Evolutionary conservation across 2,888 invertebrate species (phyloP).

Genomic region (Hermaeophaga mercurialis): DNA sequence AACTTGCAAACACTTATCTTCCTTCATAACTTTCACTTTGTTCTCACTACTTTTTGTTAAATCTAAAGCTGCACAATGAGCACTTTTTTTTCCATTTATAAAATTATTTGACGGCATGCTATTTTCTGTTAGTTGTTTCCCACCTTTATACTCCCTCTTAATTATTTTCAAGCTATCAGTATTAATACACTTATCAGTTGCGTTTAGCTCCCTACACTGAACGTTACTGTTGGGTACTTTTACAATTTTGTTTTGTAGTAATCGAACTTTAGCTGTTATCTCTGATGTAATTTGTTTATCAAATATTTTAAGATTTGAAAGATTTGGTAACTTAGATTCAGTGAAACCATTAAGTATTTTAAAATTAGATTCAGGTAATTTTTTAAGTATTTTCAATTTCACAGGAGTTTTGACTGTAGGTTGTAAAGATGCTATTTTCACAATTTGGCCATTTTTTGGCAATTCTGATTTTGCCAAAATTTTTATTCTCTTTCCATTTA

Average conservation of each 20-base stretch:
- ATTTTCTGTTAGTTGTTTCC: neutral
- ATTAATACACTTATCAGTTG: slow-evolving; percentile 17
- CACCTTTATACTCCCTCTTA: neutral
- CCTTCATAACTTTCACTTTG: neutral
- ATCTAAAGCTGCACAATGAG: slow-evolving; percentile 12
- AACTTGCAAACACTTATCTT: slow-evolving; percentile 3
- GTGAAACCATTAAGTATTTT: too few species aligned
- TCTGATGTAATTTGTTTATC: slow-evolving; percentile 23
- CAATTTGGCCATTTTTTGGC: slow-evolving; percentile 23
- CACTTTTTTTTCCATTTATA: neutral
- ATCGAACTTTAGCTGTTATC: slow-evolving; percentile 16
- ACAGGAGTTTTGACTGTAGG: slow-evolving; percentile 10
- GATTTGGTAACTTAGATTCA: slow-evolving; percentile 3
- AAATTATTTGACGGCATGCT: neutral
- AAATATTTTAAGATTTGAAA: neutral
- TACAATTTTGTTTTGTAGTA: slow-evolving; percentile 17
- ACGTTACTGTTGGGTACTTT: slow-evolving; percentile 22
- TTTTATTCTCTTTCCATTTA: slow-evolving; percentile 43
- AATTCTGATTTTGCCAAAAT: slow-evolving; percentile 35
- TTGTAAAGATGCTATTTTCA: slow-evolving; percentile 11
- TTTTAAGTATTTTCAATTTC: slow-evolving; percentile 27
- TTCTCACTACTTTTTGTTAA: slow-evolving; percentile 11
- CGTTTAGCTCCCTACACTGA: slow-evolving; percentile 14
- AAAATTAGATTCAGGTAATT: slow-evolving; percentile 21
- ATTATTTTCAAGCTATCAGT: slow-evolving; percentile 10